Percentiles rank a stretch among this genome's conserved stretches.
Conservation (phyloP, 2,888 invertebrate species). For the Pediacus dermestoides region DNA sequence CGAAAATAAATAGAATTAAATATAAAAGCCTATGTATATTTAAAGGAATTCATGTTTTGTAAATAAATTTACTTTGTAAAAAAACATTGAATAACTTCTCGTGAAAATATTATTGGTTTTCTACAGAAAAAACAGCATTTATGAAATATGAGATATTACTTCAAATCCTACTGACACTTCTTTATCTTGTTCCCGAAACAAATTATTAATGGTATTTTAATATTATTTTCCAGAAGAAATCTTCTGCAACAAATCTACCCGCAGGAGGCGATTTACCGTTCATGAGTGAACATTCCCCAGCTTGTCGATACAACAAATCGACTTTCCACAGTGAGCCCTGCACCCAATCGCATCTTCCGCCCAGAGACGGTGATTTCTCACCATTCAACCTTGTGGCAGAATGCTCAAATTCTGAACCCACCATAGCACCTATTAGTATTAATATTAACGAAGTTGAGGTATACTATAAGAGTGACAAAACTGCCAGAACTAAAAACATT, state of each 20-base stretch:
- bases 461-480: slow-evolving; percentile 22
- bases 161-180: too few relatives aligned
- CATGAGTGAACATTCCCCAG: slow-evolving; percentile 26
- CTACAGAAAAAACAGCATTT: neutral
- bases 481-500: slow-evolving; percentile 25
- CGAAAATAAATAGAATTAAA: too few relatives aligned
- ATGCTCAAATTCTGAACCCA: slow-evolving; percentile 20
- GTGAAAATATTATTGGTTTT: neutral
- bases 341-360: slow-evolving; percentile 15
- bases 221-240: too few relatives aligned
- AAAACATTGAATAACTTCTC: neutral
- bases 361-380: slow-evolving; percentile 11
- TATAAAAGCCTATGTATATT: too few relatives aligned
- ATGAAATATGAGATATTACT: too few relatives aligned
- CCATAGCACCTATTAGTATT: slow-evolving; percentile 29
- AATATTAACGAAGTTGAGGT: slow-evolving; percentile 27
- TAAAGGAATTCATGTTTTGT: too few relatives aligned
- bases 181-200: too few relatives aligned
- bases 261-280: slow-evolving; percentile 15
- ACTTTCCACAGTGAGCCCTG: slow-evolving; percentile 41
- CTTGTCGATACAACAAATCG: slow-evolving; percentile 24
- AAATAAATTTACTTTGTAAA: too few relatives aligned
- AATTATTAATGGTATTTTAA: too few relatives aligned
- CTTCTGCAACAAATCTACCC: neutral
- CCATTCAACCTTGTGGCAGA: slow-evolving; percentile 16